Evolutionary conservation across 2,888 invertebrate genomes (phyloP).

Genomic region (Noctua comes): DNA sequence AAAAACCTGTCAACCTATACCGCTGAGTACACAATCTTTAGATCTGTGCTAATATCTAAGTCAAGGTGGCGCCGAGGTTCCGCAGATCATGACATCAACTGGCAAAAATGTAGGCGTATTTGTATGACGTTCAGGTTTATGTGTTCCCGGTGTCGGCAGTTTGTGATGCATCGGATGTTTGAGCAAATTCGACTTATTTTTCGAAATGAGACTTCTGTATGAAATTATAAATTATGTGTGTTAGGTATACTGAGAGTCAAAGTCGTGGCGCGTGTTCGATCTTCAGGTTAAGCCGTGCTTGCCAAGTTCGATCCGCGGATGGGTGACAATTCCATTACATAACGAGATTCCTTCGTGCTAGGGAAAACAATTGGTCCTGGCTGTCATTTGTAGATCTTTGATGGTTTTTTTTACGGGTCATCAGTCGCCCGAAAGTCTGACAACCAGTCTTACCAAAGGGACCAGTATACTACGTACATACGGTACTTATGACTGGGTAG

Average conservation of each 20-base stretch:
- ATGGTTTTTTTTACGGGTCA: background rate
- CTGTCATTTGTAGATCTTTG: background rate
- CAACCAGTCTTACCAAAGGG: background rate
- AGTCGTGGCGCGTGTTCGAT: background rate
- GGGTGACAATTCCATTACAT: background rate
- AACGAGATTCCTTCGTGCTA: background rate
- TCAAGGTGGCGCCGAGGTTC: slow-evolving; percentile 49
- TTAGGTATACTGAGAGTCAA: background rate
- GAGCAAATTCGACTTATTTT: background rate
- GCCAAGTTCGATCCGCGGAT: background rate
- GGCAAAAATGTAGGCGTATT: slow-evolving; percentile 51
- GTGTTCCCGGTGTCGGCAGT: slow-evolving; percentile 13
- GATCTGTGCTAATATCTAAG: slow-evolving; percentile 47
- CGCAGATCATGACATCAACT: slow-evolving; percentile 51
- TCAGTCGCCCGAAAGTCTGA: background rate
- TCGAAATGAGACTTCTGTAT: background rate
- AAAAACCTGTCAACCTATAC: slow-evolving; percentile 10
- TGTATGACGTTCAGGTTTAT: background rate
- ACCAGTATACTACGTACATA: no score
- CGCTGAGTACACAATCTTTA: slow-evolving; percentile 13
- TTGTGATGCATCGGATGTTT: background rate
- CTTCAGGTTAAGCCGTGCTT: background rate
- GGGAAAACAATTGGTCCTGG: background rate
- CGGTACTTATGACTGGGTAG: background rate
- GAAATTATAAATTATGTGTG: background rate